These are phyloP conservation scores for Latrodectus geometricus DNA, from an alignment of 1,140 invertebrate species.

Conservation along the genomic window DNA sequence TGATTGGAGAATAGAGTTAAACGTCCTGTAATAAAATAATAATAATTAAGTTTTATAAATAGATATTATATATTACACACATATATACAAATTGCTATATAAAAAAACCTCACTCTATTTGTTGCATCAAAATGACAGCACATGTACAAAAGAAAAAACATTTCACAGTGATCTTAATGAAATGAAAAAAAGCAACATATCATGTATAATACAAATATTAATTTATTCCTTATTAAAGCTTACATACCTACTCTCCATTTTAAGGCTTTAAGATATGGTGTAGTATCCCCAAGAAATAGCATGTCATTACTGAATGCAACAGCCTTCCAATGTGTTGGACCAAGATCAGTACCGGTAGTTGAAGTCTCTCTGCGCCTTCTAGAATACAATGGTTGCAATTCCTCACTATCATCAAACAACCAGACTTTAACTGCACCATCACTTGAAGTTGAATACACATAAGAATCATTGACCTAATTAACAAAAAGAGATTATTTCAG, in stretches of 20 bases:
- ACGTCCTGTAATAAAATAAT: slow-evolving; percentile 26
- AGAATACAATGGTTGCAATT: slow-evolving; percentile 39
- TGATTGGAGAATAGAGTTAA: slow-evolving; percentile 24
- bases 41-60: background rate
- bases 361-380: slow-evolving; percentile 27
- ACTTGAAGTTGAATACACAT: slow-evolving; percentile 33
- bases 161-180: no score
- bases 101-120: no score
- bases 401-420: slow-evolving; percentile 40
- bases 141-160: no score
- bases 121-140: no score
- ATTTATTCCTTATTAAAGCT: no score
- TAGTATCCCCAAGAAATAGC: slow-evolving; percentile 43
- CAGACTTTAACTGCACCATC: slow-evolving; percentile 55
- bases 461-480: slow-evolving; percentile 27
- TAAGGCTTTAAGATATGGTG: slow-evolving; percentile 23
- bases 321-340: slow-evolving; percentile 36
- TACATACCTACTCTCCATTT: slow-evolving; percentile 51
- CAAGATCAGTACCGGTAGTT: background rate
- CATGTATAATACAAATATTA: no score
- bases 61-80: no score
- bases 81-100: no score
- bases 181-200: no score
- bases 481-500: background rate
- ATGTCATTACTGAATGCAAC: slow-evolving; percentile 13